Evolutionary conservation across 2,113 vertebrate genomes (phyloP), one percentile per base, ranked within the genome.

Genomic region (Catharus fuscescens): DNA sequence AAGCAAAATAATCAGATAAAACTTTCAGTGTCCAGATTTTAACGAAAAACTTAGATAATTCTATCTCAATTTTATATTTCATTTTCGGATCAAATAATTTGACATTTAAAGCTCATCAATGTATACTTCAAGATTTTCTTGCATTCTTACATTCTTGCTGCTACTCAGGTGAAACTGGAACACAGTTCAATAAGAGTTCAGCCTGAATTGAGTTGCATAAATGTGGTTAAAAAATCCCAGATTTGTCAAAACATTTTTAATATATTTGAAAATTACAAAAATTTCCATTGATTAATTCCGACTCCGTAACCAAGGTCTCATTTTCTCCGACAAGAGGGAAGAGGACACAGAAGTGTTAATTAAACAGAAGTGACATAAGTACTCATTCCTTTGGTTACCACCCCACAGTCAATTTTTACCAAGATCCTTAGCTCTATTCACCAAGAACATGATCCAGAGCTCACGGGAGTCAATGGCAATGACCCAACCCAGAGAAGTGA

Each of bases 171-270:
- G 4, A 89, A 94, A 93, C 36, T 88, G 26, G 36, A 74, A 52
- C 3, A 62, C 45, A 89, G 77, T 91, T 95, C 84, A 93, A 19
- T 65, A 56, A 74, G 36, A 89, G 86, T 93, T 94, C 83, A 97
- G 17, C 12, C 44, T 89, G 61, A 93, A 84, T 21, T 50, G 25
- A 90, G 12, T 67, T 74, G 20, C 48, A 88, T 61, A 80, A 90
- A 88, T 69, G 56, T 80, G 38, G 47, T 82, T 90, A 38, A 38
- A 38, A 57, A 81, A 77, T 56, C 19, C 18, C 44, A 48, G 47
- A 42, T 67, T 78, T 80, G 32, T 73, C 20, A 1, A 62, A 80
- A 21, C 7, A 45, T 76, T 92, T 93, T 81, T 81, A 79, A 92
- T 82, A 80, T 45, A 57, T 64, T 62, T 80, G 42, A 56, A 82